Evolutionary conservation across 2,888 invertebrate genomes (phyloP).

Genomic region (Cantharis flavilabris): DNA sequence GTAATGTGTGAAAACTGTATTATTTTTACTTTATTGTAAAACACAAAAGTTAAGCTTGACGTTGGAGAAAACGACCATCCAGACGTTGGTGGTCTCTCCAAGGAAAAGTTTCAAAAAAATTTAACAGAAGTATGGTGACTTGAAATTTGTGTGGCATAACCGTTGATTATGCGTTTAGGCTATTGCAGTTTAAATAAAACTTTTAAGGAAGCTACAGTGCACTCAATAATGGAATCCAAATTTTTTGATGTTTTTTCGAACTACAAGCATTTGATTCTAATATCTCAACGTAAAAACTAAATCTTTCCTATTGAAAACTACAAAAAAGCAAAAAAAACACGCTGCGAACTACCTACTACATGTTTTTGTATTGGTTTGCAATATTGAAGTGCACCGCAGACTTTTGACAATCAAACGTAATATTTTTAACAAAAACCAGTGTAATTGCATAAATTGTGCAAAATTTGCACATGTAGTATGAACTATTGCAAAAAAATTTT

Average conservation of each 20-base stretch:
- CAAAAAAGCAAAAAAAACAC: neutral
- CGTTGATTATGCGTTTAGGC: slow-evolving; percentile 53
- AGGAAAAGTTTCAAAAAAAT: slow-evolving; percentile 36
- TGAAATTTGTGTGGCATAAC: slow-evolving; percentile 54
- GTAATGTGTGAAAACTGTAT: slow-evolving; percentile 5
- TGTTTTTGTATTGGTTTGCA: slow-evolving; percentile 28
- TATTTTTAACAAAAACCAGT: slow-evolving; percentile 32
- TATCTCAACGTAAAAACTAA: neutral
- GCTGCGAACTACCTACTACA: neutral
- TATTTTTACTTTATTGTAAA: slow-evolving; percentile 18
- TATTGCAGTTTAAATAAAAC: slow-evolving; percentile 50
- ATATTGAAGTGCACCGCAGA: slow-evolving; percentile 3
- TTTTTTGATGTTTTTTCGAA: neutral
- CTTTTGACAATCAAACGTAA: slow-evolving; percentile 22
- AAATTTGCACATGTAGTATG: slow-evolving; percentile 38
- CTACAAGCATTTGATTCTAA: slow-evolving; percentile 1
- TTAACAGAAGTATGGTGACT: slow-evolving; percentile 55
- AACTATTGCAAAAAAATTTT: slow-evolving; percentile 57
- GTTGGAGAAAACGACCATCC: neutral
- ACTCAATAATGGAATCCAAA: neutral
- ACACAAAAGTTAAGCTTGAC: slow-evolving; percentile 11
- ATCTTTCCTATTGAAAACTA: neutral
- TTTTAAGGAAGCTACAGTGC: neutral
- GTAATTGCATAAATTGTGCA: slow-evolving; percentile 17
- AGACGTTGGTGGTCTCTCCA: neutral